phyloP scores from a whole-genome alignment of 2,797 vertebrate species.

The Nyctalus aviator region DNA sequence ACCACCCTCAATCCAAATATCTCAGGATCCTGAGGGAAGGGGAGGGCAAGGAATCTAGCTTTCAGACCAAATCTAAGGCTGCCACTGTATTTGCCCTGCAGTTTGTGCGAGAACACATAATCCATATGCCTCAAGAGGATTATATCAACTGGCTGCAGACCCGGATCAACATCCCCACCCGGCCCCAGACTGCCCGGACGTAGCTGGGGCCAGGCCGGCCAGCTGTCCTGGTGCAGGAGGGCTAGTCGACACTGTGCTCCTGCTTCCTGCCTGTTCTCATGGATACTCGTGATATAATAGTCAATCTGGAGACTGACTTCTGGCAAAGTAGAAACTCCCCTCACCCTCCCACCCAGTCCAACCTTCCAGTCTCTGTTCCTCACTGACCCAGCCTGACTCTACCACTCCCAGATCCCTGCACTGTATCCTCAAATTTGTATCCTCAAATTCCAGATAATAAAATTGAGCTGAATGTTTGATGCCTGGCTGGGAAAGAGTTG shows the following conservation, averaged over 20 bases:
- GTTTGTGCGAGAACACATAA: slow-evolving; percentile 88
- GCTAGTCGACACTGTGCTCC: neutral
- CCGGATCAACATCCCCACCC: slow-evolving; percentile 72
- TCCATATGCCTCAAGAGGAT: slow-evolving; percentile 87
- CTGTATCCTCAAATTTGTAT: neutral
- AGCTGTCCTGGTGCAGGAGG: slow-evolving; percentile 40
- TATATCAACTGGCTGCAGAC: slow-evolving; percentile 87
- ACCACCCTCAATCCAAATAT: neutral
- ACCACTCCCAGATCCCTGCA: neutral
- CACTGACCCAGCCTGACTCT: neutral
- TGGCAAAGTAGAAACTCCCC: neutral
- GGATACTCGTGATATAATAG: neutral
- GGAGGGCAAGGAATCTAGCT: neutral
- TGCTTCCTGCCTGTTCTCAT: neutral
- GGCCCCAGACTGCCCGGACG: neutral
- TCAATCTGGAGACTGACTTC: neutral
- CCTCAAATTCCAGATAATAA: slow-evolving; percentile 62
- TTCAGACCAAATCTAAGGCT: neutral
- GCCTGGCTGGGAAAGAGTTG: neutral
- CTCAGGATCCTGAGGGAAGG: neutral
- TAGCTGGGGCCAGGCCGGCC: neutral
- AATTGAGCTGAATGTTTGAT: slow-evolving; percentile 50
- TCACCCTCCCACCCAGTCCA: neutral
- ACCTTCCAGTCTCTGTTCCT: neutral
- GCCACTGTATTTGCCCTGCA: slow-evolving; percentile 75